Evolutionary conservation across 2,113 vertebrate species (phyloP), one percentile per base, ranked within the genome.

Genomic region (Castor canadensis): DNA sequence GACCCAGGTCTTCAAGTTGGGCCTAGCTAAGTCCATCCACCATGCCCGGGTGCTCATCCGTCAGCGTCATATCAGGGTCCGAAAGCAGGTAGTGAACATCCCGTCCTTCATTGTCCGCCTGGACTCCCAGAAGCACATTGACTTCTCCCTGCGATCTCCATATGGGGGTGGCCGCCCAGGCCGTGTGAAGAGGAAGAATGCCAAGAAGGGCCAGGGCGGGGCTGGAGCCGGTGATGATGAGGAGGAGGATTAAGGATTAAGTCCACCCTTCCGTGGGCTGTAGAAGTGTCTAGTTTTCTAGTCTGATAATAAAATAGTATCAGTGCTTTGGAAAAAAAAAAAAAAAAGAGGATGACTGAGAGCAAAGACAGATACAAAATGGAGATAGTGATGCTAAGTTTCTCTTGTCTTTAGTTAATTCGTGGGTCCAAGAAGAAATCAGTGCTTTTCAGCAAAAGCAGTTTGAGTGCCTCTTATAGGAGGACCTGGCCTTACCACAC

Each of bases 31-130:
- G 97, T 99, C 99, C 93, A 99, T 99, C 97, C 99, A 99, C 95
- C 99, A 99, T 0, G 99, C 99, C 58, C 98, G 99, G 0, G 99
- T 99, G 80, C 99, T 99, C 24, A 99, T 99, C 98, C 99, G 99
- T 77, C 99, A 99, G 98, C 99, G 99, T 89, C 99, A 99, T 95
- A 99, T 99, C 95, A 99, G 99, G 94, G 99, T 99, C 81, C 99
- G 99, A 82, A 99, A 99, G 96, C 99, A 99, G 98, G 99, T 99
- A 96, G 99, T 99, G 97, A 99, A 99, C 98, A 99, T 99, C 98
- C 99, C 99, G 0, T 99, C 99, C 32, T 99, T 99, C 79, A 99
- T 99, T 56, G 99, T 99, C 82, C 99, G 99, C 56, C 98, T 99
- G 98, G 99, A 99, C 98, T 99, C 99, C 56, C 99, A 99, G 98